These are phyloP conservation scores for Philypnodon macrostomus DNA, from an alignment of 2,797 vertebrate species.

Conservation along the genomic window DNA sequence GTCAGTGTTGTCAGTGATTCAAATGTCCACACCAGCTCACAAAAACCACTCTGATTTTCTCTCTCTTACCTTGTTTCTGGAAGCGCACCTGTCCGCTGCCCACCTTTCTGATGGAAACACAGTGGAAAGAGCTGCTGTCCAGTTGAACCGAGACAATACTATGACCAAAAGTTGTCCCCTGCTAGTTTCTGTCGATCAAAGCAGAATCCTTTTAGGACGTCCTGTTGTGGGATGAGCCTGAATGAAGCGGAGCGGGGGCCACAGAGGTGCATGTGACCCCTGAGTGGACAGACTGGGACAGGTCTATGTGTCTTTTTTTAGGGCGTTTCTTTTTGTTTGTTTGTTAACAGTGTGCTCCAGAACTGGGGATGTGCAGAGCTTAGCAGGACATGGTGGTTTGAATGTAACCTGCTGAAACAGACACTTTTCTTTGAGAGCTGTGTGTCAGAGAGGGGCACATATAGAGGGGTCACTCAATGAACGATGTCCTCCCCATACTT, in stretches of 20 bases:
- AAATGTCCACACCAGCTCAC: conserved; percentile 6
- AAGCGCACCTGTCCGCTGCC: conserved; percentile 55
- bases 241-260: conserved; percentile 54
- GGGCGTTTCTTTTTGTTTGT: conserved; percentile 68
- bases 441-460: conserved; percentile 35
- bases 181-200: conserved; percentile 74
- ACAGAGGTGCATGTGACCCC: conserved; percentile 51
- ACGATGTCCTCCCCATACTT: conserved; percentile 15
- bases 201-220: conserved; percentile 75
- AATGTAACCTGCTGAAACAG: conserved; percentile 78
- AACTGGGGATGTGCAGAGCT: conserved; percentile 75
- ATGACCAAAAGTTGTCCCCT: conserved; percentile 67
- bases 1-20: conserved; percentile 13
- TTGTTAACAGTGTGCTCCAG: conserved; percentile 70
- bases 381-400: conserved; percentile 67
- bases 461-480: conserved; percentile 38
- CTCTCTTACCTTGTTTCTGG: conserved; percentile 74
- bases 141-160: conserved; percentile 58
- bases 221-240: conserved; percentile 57
- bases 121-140: conserved; percentile 46
- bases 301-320: conserved; percentile 50
- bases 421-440: conserved; percentile 70
- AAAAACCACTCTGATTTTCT: conserved; percentile 13
- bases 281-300: conserved; percentile 17
- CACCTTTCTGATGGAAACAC: conserved; percentile 58